These are phyloP conservation scores for Lindbergichthys nudifrons DNA, from an alignment of 2,797 vertebrate species.

Conservation along the genomic window DNA sequence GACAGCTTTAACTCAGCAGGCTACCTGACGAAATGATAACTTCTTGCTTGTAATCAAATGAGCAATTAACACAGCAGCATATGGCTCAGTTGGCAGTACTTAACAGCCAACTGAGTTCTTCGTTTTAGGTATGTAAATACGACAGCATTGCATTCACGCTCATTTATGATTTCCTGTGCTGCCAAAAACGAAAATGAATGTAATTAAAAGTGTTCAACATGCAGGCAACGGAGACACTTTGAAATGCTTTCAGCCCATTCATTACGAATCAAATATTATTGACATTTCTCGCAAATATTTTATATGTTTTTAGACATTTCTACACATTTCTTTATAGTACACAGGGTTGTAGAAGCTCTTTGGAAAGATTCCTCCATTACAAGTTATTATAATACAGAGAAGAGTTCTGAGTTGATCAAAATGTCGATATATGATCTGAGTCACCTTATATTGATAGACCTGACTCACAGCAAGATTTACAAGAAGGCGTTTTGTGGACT, in stretches of 20 bases:
- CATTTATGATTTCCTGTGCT: conserved; percentile 1
- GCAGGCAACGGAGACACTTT: not conserved
- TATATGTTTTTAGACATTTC: not conserved
- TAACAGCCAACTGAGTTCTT: not conserved
- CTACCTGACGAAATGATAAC: conserved; percentile 66
- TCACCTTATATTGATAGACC: not conserved
- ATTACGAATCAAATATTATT: conserved; percentile 4
- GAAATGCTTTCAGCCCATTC: not conserved
- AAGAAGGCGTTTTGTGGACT: not conserved
- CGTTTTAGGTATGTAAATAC: conserved; percentile 43
- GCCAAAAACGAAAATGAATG: not conserved
- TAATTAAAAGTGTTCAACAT: not conserved
- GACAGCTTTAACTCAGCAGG: conserved; percentile 52
- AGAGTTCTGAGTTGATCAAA: not conserved
- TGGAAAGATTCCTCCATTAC: not conserved
- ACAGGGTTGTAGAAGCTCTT: not conserved
- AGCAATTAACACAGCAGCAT: conserved; percentile 68
- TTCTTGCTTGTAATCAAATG: conserved; percentile 69
- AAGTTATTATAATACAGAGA: not conserved
- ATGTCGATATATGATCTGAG: not conserved
- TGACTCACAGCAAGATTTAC: not conserved
- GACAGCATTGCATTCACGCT: conserved; percentile 3
- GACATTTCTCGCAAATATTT: not conserved
- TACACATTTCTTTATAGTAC: not conserved
- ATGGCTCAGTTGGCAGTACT: conserved; percentile 65